Evolutionary conservation across 2,797 vertebrate genomes (phyloP), one percentile per base, ranked within the genome.

Genomic region (Bradypus variegatus): DNA sequence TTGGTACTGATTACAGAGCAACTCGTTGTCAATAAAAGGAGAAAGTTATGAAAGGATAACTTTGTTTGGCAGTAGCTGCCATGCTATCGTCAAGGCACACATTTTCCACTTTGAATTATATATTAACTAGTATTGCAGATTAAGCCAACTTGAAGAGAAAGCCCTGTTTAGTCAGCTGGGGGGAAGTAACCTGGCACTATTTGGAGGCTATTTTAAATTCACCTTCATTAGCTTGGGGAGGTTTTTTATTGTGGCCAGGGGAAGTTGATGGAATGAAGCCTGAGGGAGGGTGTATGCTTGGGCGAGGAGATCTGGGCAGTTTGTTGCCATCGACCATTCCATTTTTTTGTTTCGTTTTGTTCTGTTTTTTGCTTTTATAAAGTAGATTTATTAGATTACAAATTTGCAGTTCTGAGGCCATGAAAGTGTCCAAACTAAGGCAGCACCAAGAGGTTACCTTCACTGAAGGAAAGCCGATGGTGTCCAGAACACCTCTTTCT

Each of bases 21-120:
- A 33, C 60, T 38, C 29, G 83, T 94, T 80, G 72, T 72, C 82
- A 5, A 36, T 29, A 50, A 79, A 53, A 91, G 89, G 89, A 53
- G 25, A 7, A 58, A 64, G 73, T 45, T 67, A 89, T 86, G 79
- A 91, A 93, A 90, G 81, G 45, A 10, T n/a, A 67, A 75, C 85
- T 94, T 80, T 93, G 93, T 90, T 41, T 36, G 38, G 53, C 23
- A 62, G 88, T 48, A 50, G 91, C 84, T 50, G 72, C 89, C 84
- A 82, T 38, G 53, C 70, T 69, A 36, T 60, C 19, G 64, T 80
- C 88, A 67, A 83, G 60, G 58, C 75, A 62, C 60, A 65, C 31
- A 6, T 31, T 85, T 90, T 69, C 85, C 64, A 83, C 82, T 92
- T 81, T 78, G 88, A 94, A 89, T 94, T 90, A 92, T 50, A 70